These are phyloP conservation scores for Melanotaenia nigrans DNA, from an alignment of 2,797 vertebrate genomes.

Conservation along the genomic window DNA sequence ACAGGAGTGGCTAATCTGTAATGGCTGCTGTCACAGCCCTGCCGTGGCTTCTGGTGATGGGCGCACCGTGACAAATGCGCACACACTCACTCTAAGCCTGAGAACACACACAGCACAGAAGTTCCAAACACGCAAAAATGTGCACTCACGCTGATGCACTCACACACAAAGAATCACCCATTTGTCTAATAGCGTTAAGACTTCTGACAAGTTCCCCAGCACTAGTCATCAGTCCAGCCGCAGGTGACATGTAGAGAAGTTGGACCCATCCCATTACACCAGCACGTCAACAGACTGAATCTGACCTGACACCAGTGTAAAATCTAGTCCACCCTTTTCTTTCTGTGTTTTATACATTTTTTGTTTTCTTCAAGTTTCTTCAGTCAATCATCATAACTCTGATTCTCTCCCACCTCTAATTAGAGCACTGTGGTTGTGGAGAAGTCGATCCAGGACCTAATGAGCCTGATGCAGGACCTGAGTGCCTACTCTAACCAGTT, in stretches of 20 bases:
- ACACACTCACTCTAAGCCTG: slow-evolving; percentile 55
- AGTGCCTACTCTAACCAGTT: slow-evolving; percentile 98
- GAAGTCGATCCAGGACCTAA: slow-evolving; percentile 96
- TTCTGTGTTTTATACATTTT: not conserved
- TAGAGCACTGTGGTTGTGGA: slow-evolving; percentile 97
- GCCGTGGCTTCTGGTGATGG: slow-evolving; percentile 70
- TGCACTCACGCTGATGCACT: slow-evolving; percentile 53
- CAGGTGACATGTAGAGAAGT: slow-evolving; percentile 48
- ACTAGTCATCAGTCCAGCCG: slow-evolving; percentile 49
- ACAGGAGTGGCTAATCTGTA: slow-evolving; percentile 79
- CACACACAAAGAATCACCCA: slow-evolving; percentile 58
- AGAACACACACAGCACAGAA: slow-evolving; percentile 50
- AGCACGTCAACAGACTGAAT: slow-evolving; percentile 26
- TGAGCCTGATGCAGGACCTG: slow-evolving; percentile 95
- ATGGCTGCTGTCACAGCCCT: slow-evolving; percentile 77
- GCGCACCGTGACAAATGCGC: slow-evolving; percentile 63
- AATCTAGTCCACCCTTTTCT: slow-evolving; percentile 11
- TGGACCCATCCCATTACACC: slow-evolving; percentile 26
- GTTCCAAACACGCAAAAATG: slow-evolving; percentile 51
- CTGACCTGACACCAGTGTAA: slow-evolving; percentile 28
- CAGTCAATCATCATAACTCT: not conserved
- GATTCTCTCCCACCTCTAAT: slow-evolving; percentile 27
- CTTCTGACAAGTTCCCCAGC: slow-evolving; percentile 59
- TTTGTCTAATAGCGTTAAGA: slow-evolving; percentile 50
- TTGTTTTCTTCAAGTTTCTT: not conserved